A percentile compares a stretch with the other conserved stretches of the same genome.
Evolutionary conservation across 2,888 invertebrate genomes (phyloP).

Genomic region (Ichneumon xanthorius): DNA sequence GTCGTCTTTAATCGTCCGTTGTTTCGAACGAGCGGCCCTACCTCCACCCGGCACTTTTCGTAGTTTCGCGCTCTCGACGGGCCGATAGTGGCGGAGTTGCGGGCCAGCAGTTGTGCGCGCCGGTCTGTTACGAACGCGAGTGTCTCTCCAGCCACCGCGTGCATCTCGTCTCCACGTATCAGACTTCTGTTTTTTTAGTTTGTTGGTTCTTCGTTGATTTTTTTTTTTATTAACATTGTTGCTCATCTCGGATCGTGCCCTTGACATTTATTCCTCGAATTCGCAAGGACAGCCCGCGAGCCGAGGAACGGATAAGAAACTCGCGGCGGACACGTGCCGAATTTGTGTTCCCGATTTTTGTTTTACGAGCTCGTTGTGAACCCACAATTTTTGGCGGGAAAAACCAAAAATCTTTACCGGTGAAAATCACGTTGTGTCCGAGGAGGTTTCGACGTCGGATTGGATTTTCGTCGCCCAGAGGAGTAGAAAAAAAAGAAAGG

Average conservation of each 20-base stretch:
- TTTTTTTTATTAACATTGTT: not conserved
- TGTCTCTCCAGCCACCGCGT: constrained; percentile 64
- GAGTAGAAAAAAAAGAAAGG: constrained; percentile 5
- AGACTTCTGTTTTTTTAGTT: not conserved
- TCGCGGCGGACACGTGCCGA: constrained; percentile 2
- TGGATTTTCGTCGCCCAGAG: constrained; percentile 33
- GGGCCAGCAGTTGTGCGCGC: constrained; percentile 61
- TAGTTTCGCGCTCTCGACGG: constrained; percentile 68
- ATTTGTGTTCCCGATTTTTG: constrained; percentile 26
- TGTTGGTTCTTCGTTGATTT: constrained; percentile 14
- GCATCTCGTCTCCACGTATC: constrained; percentile 53
- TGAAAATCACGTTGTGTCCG: constrained; percentile 35
- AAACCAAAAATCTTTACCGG: not conserved
- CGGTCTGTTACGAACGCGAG: constrained; percentile 68
- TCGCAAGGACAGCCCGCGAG: not conserved
- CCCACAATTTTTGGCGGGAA: constrained; percentile 24
- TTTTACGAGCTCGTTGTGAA: not conserved
- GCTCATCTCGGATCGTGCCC: not conserved
- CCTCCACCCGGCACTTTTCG: constrained; percentile 38
- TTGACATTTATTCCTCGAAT: not conserved
- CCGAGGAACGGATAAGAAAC: not conserved
- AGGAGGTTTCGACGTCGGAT: not conserved
- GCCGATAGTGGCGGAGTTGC: constrained; percentile 59
- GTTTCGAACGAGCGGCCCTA: constrained; percentile 1
- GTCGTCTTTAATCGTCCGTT: not conserved